A percentile compares a stretch with the other conserved stretches of the same genome.
These are phyloP conservation scores for Bombus impatiens DNA, from an alignment of 1,140 invertebrate species.

Conservation along the genomic window DNA sequence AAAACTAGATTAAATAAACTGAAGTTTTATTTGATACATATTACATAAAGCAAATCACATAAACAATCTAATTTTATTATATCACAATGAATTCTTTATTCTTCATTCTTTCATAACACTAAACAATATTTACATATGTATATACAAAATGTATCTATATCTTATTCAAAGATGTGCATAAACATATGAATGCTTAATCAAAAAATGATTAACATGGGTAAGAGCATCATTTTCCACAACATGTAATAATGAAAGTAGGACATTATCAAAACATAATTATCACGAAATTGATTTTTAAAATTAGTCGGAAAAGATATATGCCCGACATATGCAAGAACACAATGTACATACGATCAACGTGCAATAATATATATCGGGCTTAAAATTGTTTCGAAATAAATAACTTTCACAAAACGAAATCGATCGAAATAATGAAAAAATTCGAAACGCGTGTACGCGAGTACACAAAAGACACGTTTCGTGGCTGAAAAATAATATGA, in stretches of 20 bases:
- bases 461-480: not conserved
- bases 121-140: not conserved
- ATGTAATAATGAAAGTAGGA: not conserved
- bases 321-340: slow-evolving; percentile 35
- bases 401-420: slow-evolving; percentile 11
- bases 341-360: slow-evolving; percentile 15
- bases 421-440: not conserved
- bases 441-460: not conserved
- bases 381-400: not conserved
- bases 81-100: too few species aligned
- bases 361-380: slow-evolving; percentile 14
- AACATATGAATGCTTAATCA: not conserved
- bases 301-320: not conserved
- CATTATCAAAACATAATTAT: not conserved
- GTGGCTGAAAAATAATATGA: not conserved
- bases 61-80: not conserved
- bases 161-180: not conserved
- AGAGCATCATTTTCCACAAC: slow-evolving; percentile 12
- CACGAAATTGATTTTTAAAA: not conserved
- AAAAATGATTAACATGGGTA: not conserved
- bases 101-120: not conserved
- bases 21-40: not conserved
- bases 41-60: too few species aligned
- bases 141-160: not conserved
- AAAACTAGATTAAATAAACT: not conserved